These are phyloP conservation scores for Varecia variegata DNA, from an alignment of 2,797 vertebrate species.

Conservation along the genomic window DNA sequence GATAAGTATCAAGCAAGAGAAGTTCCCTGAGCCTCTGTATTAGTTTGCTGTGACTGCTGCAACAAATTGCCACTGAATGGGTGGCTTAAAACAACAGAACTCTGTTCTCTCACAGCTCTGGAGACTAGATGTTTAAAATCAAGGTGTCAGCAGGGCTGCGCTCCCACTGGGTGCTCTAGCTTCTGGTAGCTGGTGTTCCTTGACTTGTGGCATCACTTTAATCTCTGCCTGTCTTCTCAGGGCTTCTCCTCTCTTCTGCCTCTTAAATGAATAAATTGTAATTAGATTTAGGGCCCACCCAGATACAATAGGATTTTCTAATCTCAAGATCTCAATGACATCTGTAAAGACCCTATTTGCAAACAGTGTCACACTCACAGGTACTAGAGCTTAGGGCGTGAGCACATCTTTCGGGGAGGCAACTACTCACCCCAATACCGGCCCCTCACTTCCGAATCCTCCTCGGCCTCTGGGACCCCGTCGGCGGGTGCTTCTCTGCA, in stretches of 20 bases:
- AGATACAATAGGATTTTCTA: neutral
- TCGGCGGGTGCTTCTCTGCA: fast-evolving
- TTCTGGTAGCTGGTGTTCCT: fast-evolving
- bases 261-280: neutral
- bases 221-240: neutral
- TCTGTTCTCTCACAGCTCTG: neutral
- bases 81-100: neutral
- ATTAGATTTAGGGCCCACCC: too few species aligned
- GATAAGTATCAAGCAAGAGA: neutral
- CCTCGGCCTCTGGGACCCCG: fast-evolving
- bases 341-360: neutral
- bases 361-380: neutral
- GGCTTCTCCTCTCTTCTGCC: neutral
- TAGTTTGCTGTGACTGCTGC: neutral
- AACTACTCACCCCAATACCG: neutral
- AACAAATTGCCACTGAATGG: fast-evolving
- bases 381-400: neutral
- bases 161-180: fast-evolving
- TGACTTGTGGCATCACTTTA: fast-evolving
- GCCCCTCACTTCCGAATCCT: neutral
- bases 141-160: fast-evolving
- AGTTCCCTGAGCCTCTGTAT: neutral
- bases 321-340: too few species aligned
- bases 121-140: too few species aligned
- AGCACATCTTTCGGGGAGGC: fast-evolving